Conservation (phyloP, 2,888 invertebrate species). For the Perithous albicinctus region DNA sequence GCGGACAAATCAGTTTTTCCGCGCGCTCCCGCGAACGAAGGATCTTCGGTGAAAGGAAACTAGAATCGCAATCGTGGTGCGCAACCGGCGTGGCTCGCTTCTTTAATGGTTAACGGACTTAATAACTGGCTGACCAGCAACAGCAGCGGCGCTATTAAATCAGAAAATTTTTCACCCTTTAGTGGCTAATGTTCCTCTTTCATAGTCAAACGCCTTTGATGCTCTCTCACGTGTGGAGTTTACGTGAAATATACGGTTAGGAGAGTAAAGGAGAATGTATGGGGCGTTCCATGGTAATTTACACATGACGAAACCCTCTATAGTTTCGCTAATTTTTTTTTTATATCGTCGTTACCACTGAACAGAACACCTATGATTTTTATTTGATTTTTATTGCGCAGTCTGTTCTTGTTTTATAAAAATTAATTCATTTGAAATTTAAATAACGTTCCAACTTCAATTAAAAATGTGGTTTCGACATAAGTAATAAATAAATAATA, state of each 20-base stretch:
- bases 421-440: too few species aligned
- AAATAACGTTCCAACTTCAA: too few species aligned
- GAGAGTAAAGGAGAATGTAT: not conserved
- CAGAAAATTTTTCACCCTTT: slow-evolving; percentile 45
- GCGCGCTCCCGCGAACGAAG: slow-evolving; percentile 67
- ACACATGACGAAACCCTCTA: too few species aligned
- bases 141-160: slow-evolving; percentile 24
- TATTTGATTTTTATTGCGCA: too few species aligned
- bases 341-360: too few species aligned
- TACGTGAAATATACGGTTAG: not conserved
- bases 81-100: slow-evolving; percentile 52
- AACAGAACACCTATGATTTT: too few species aligned
- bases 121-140: slow-evolving; percentile 59
- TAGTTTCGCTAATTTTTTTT: too few species aligned
- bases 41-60: slow-evolving; percentile 78
- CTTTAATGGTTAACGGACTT: slow-evolving; percentile 67
- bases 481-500: too few species aligned
- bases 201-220: not conserved
- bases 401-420: too few species aligned
- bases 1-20: slow-evolving; percentile 8
- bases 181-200: not conserved
- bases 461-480: too few species aligned
- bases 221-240: not conserved
- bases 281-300: too few species aligned
- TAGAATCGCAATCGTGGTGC: slow-evolving; percentile 60